Base-by-base conservation (phyloP, 2,113 vertebrate species). In the Lates calcarifer region DNA sequence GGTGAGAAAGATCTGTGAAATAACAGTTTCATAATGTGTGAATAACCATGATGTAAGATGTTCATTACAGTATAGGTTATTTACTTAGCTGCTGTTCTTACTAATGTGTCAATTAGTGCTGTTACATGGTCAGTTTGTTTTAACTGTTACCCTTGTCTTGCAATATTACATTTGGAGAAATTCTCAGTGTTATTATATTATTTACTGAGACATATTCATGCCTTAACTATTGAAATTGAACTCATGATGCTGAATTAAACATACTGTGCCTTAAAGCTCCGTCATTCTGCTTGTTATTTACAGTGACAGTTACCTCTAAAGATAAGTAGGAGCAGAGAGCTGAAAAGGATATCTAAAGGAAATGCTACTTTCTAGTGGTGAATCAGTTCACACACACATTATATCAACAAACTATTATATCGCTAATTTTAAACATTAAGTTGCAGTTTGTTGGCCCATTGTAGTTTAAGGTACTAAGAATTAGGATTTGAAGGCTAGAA, bases 381-480 rank as follows among this genome's bases (percentile, higher is more conserved):
- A 65, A 62, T 62, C n/a, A 55, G 24, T 55, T 67, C 51, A 17
- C 33, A 33, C 26, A 55, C 24, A 69, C 57, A 28, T 74, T 26
- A 26, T 5, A 45, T 1, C 26, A 24, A 45, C 37, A 43, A 58
- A 17, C 12, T 24, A 35, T 43, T 39, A 20, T 31, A 49, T 45
- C 22, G 12, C 10, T 26, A 49, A 43, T 71, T 61, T 60, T 43
- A 37, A 66, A 76, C 35, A 70, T 53, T 37, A 76, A 55, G 28
- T 29, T 45, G 22, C 26, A 22, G 22, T 41, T 35, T 79, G 14
- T 62, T 22, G 39, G 14, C 24, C 20, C 2, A 49, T 29, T 18
- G 28, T 57, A 39, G 22, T 22, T 31, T 3, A 20, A 18, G 28
- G 18, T 31, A 12, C 20, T n/a, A 15, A 41, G 3, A 61, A 56